A percentile compares a stretch with the other conserved stretches of the same genome.
phyloP scores from a whole-genome alignment of 2,888 invertebrate species.

The Deladenus siricidicola region DNA sequence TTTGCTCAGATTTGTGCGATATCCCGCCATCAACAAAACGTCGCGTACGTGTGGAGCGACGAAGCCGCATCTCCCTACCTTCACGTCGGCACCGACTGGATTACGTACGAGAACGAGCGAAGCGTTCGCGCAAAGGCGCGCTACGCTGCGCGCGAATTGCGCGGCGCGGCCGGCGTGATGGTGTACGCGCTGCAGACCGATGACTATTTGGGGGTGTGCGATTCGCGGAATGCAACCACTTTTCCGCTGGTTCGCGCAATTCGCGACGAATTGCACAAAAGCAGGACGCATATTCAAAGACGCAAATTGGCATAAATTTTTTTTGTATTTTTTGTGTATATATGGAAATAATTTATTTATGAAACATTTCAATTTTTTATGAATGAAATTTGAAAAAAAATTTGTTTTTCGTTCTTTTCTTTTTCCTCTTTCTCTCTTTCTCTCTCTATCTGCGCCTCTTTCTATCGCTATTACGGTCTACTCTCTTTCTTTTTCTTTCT shows the following conservation, averaged over 20 bases:
- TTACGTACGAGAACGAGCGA: constrained; percentile 17
- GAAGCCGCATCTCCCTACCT: constrained; percentile 26
- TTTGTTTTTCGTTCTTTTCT: no score
- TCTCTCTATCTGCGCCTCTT: no score
- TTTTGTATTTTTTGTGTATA: no score
- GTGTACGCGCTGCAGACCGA: constrained; percentile 28
- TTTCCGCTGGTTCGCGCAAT: constrained; percentile 21
- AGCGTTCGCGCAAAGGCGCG: constrained; percentile 23
- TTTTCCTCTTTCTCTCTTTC: no score
- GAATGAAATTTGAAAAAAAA: no score
- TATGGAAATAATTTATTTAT: no score
- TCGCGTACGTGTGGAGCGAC: constrained; percentile 19
- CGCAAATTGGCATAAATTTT: no score
- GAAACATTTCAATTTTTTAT: no score
- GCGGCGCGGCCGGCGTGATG: constrained; percentile 28
- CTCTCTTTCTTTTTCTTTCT: no score
- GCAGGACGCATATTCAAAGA: no score
- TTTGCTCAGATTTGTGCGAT: not conserved
- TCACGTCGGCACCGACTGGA: constrained; percentile 23
- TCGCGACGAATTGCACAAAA: not conserved
- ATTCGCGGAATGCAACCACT: not conserved
- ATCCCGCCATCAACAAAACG: not conserved
- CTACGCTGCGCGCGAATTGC: constrained; percentile 19
- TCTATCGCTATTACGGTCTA: no score
- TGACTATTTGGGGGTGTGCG: constrained; percentile 22